Evolutionary conservation across 2,797 vertebrate genomes (phyloP).

Genomic region (Ambastaia sidthimunki): DNA sequence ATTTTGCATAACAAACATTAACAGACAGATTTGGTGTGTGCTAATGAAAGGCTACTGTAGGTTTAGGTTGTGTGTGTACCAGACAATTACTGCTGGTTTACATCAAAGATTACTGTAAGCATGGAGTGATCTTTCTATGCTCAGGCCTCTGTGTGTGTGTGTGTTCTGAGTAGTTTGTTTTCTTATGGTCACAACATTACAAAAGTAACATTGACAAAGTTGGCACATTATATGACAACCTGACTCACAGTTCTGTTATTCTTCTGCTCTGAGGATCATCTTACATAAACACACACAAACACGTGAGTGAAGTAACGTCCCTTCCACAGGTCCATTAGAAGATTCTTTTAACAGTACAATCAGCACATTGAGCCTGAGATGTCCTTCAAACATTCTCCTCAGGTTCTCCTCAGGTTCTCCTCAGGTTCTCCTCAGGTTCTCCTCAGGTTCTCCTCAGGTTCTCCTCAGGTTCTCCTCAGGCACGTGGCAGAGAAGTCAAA

Average conservation of each 20-base stretch:
- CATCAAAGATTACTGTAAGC: constrained; percentile 20
- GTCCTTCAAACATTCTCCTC: background rate
- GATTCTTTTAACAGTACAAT: constrained; percentile 3
- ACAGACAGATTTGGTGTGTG: constrained; percentile 45
- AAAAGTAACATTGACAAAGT: constrained; percentile 48
- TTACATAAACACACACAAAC: constrained; percentile 6
- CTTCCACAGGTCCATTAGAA: constrained; percentile 1
- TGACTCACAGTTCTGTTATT: constrained; percentile 23
- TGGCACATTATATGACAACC: constrained; percentile 39
- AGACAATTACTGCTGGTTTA: constrained; percentile 29
- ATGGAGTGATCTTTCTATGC: constrained; percentile 26
- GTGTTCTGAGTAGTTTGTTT: constrained; percentile 16
- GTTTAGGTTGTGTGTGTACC: constrained; percentile 14
- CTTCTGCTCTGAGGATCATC: background rate
- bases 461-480: constrained; percentile 12
- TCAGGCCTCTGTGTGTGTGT: background rate
- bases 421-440: constrained; percentile 31
- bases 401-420: constrained; percentile 28
- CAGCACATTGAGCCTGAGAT: background rate
- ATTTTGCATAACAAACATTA: constrained; percentile 21
- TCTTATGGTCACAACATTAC: constrained; percentile 21
- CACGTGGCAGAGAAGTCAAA: constrained; percentile 32
- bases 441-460: too few relatives aligned
- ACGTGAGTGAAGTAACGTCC: constrained; percentile 1
- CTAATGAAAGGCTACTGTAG: constrained; percentile 38